Percentiles rank a stretch among this genome's conserved stretches.
Evolutionary conservation across 1,140 invertebrate species (phyloP).

Genomic region (Sarcophaga bullata): DNA sequence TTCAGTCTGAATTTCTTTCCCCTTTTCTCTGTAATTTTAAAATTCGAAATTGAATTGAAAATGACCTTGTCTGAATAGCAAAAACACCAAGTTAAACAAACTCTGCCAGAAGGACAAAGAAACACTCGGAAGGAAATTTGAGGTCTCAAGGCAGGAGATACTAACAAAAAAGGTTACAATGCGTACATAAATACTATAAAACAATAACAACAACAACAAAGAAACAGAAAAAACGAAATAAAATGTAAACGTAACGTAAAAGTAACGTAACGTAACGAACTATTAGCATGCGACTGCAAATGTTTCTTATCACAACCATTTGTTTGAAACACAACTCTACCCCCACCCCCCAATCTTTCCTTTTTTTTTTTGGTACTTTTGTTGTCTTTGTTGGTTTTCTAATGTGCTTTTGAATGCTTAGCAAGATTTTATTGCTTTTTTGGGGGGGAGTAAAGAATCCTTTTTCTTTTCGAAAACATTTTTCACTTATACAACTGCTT

Average conservation of each 20-base stretch:
- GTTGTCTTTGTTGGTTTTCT: not conserved
- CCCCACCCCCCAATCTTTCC: not conserved
- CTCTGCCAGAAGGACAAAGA: not conserved
- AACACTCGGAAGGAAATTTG: not conserved
- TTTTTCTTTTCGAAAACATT: too few species aligned
- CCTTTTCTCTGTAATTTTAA: too few species aligned
- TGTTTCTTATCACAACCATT: conserved; percentile 44
- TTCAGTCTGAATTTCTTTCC: too few species aligned
- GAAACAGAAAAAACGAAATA: not conserved
- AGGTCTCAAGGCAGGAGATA: not conserved
- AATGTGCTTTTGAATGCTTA: too few species aligned
- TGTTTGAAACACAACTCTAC: too few species aligned
- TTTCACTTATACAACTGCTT: too few species aligned
- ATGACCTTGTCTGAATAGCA: conserved; percentile 8
- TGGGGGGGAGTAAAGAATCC: too few species aligned
- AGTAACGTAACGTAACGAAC: not conserved
- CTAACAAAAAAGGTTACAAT: conserved; percentile 2
- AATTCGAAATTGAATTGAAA: not conserved
- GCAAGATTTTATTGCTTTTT: too few species aligned
- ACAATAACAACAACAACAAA: conserved; percentile 1
- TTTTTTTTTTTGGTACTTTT: conserved; percentile 5
- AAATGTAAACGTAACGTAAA: too few species aligned
- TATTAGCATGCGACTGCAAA: conserved; percentile 14
- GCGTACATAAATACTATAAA: not conserved
- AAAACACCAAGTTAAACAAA: not conserved